Evolutionary conservation across 2,113 vertebrate species (phyloP).

Genomic region (Eulemur rufifrons): DNA sequence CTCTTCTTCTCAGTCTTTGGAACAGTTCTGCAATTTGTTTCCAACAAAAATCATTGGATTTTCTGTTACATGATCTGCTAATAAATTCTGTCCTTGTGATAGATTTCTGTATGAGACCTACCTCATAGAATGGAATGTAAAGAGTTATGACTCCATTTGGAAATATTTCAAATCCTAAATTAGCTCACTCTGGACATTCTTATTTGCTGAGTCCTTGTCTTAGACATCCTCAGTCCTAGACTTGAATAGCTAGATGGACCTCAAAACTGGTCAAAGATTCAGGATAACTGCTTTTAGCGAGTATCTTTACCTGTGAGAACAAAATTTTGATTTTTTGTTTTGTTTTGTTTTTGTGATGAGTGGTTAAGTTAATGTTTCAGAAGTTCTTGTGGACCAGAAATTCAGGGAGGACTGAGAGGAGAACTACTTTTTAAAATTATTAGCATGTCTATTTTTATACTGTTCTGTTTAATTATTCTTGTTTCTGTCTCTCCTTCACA

Average conservation of each 20-base stretch:
- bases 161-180: neutral
- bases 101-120: neutral
- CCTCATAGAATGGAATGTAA: neutral
- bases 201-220: neutral
- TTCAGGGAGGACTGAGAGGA: neutral
- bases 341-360: neutral
- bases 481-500: neutral
- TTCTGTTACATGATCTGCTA: neutral
- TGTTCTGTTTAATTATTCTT: neutral
- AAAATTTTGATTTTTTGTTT: neutral
- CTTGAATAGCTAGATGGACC: neutral
- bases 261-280: neutral
- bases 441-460: neutral
- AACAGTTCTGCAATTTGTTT: neutral
- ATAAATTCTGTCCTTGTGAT: neutral
- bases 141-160: neutral
- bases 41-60: neutral
- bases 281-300: neutral
- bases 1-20: neutral
- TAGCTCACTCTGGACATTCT: neutral
- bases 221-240: neutral
- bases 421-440: neutral
- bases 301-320: neutral
- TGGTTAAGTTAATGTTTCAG: neutral
- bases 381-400: neutral